These are phyloP conservation scores for Ophion ventricosus DNA, from an alignment of 2,888 invertebrate genomes.

Conservation along the genomic window DNA sequence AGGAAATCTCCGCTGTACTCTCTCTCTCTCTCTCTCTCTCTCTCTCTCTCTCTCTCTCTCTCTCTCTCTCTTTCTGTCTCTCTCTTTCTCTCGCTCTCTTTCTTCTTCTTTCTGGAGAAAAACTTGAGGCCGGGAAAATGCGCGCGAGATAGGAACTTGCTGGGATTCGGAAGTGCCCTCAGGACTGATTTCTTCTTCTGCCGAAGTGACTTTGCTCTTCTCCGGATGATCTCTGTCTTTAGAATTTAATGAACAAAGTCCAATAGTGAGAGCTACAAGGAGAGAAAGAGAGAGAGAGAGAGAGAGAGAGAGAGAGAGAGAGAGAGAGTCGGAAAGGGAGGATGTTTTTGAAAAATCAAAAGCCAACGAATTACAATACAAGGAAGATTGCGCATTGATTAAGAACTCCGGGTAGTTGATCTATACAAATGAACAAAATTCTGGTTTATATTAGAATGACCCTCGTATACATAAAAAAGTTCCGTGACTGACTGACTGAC, in stretches of 20 bases:
- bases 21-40: not conserved
- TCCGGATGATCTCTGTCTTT: slow-evolving; percentile 20
- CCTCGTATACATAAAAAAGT: too few species aligned
- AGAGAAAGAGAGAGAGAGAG: not conserved
- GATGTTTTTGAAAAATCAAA: not conserved
- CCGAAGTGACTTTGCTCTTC: slow-evolving; percentile 26
- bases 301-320: not conserved
- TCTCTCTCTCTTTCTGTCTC: not conserved
- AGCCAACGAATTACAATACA: not conserved
- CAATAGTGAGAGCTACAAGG: not conserved
- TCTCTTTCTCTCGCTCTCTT: too few species aligned
- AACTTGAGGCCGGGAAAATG: not conserved
- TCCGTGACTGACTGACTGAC: too few species aligned
- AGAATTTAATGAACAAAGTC: slow-evolving; percentile 31
- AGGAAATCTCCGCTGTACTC: not conserved
- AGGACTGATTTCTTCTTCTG: slow-evolving; percentile 13
- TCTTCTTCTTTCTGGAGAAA: not conserved
- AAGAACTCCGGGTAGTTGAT: not conserved
- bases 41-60: not conserved
- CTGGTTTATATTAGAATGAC: too few species aligned
- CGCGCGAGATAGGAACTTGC: not conserved
- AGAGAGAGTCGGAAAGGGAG: not conserved
- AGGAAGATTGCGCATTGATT: not conserved
- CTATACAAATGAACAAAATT: too few species aligned
- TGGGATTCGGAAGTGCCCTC: slow-evolving; percentile 34